Conservation (phyloP, 2,888 invertebrate genomes). For the Pseudoips prasinana region DNA sequence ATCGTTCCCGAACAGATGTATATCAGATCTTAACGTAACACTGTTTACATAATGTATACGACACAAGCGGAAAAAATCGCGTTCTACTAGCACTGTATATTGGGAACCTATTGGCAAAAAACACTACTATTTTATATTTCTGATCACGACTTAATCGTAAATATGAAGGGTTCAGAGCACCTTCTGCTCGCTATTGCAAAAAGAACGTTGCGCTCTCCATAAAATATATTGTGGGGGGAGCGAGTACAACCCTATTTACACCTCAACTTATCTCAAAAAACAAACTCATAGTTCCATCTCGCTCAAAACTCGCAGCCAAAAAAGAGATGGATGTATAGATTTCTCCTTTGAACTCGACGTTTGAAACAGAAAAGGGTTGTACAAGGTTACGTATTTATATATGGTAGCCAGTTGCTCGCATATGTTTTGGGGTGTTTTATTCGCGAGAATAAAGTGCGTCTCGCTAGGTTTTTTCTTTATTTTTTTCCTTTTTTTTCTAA, state of each 20-base stretch:
- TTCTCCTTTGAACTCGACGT: conserved; percentile 2
- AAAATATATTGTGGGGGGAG: conserved; percentile 71
- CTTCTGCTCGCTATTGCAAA: conserved; percentile 80
- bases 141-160: conserved; percentile 81
- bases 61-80: conserved; percentile 31
- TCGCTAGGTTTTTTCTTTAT: conserved; percentile 36
- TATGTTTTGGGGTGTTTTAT: conserved; percentile 72
- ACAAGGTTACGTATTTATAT: conserved; percentile 62
- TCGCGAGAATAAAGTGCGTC: conserved; percentile 65
- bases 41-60: conserved; percentile 28
- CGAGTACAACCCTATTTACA: conserved; percentile 8
- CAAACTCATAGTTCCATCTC: conserved; percentile 17
- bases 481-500: conserved; percentile 39
- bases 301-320: conserved; percentile 12
- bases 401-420: conserved; percentile 61
- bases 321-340: conserved; percentile 19
- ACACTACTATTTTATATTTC: conserved; percentile 74
- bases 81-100: conserved; percentile 44
- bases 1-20: no score
- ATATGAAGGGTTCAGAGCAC: conserved; percentile 79
- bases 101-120: conserved; percentile 69
- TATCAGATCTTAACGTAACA: no score
- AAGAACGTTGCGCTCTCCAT: conserved; percentile 76
- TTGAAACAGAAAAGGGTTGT: conserved; percentile 15
- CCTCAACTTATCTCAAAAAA: not conserved